Evolutionary conservation across 2,888 invertebrate species (phyloP), one percentile per base, ranked within the genome.

Genomic region (Drosophila hamatofila): DNA sequence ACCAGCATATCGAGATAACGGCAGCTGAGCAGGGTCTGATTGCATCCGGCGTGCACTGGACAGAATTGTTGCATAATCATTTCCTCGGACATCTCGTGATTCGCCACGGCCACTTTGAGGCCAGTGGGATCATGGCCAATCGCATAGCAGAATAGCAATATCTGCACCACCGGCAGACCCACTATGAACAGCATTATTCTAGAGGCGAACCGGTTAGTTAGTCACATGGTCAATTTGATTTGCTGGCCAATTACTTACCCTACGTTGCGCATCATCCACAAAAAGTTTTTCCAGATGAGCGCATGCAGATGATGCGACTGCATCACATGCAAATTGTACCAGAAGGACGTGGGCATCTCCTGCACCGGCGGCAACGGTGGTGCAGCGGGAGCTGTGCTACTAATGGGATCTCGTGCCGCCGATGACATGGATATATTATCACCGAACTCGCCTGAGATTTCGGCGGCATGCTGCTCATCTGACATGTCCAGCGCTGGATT

Each of bases 391-490:
- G 95, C 94, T 11, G 94, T 94, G n/a, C 69, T 81, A 12, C 94
- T 94, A 46, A 96, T 94, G 0, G 95, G 95, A 58, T 96, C 95
- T 62, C 95, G 94, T 12, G 95, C 95, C 72, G 95, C 95, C 87
- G 96, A 96, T 60, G 95, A 95, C 94, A 96, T 95, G 5, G 97
- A 97, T 3, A 97, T 95, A 86, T 97, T 97, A 92, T 97, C 97
- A 49, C 97, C 97, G 75, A 97, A 97, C 92, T 97, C 97, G 5
- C 97, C 97, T 21, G 97, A 97, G 80, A 97, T 97, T 92, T 97
- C 97, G 0, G 95, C 95, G 0, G 95, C 93, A 66, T 85, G 89
- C 90, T 96, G 95, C 46, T 95, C 95, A 73, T 95, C 95, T 84
- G 95, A 95, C 51, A 95, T 93, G 80, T 96, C 96, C 64, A 95